Base-by-base conservation (phyloP, 2,797 vertebrate genomes). In the Pygocentrus nattereri region DNA sequence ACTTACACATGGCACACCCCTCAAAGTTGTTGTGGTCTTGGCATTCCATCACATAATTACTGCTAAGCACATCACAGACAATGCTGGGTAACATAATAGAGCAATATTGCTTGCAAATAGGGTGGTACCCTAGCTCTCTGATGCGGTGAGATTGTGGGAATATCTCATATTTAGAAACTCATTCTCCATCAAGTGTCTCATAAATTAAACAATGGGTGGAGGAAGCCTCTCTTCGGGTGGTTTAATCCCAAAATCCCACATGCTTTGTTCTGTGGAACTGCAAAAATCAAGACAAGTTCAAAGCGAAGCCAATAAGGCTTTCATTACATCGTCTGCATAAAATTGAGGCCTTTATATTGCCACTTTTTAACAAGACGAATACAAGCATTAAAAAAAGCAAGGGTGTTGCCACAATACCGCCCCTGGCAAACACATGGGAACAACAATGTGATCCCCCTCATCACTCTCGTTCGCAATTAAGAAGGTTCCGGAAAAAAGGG, bases 281-380 rank as follows among this genome's bases (percentile, higher is more conserved):
- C 72, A 72, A 84, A 82, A 86, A 81, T 76, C 79, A 81, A 82
- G 78, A 80, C 27, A 30, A 59, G 80, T 86, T 87, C 76, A 86
- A 86, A 88, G 82, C 64, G 50, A 72, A 80, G 79, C 58, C 65
- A 75, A 72, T 70, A 76, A 85, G 76, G 64, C 72, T 85, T 87
- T 88, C 74, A 88, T 87, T 83, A 85, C 78, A 83, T 83, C 15
- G 76, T 83, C 78, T 80, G 78, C 71, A 77, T 74, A 82, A 77
- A 85, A 31, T 67, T 31, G 12, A 68, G 78, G 81, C 61, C 52
- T 64, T 65, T 90, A 88, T 86, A 85, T 75, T 74, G 80, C 59
- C 31, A 34, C 64, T 49, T 70, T 88, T 85, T 86, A 85, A 88
- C 79, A 85, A 87, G 84, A 85, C 47, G 38, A 85, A 88, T 80